A percentile compares a stretch with the other conserved stretches of the same genome.
Evolutionary conservation across 2,113 vertebrate species (phyloP).

Genomic region (Phodopus roborovskii): DNA sequence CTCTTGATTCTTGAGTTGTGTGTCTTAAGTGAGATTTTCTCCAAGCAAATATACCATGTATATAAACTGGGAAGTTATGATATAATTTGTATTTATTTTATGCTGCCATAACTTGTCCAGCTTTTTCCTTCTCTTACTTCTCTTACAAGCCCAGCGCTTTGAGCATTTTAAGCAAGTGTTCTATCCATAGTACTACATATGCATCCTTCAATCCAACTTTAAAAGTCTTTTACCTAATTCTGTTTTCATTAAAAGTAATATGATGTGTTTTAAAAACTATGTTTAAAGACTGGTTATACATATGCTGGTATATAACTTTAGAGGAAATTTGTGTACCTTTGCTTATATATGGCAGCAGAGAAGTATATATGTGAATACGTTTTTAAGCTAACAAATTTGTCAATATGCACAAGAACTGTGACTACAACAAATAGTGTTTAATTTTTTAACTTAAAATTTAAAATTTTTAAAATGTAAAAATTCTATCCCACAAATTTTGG

Average conservation of each 20-base stretch:
- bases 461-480: not conserved
- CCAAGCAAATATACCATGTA: not conserved
- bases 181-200: not conserved
- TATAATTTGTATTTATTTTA: not conserved
- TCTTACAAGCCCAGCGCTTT: not conserved
- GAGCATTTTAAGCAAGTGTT: not conserved
- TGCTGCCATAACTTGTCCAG: not conserved
- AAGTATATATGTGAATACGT: not conserved
- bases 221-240: not conserved
- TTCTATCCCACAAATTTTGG: not conserved
- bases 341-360: not conserved
- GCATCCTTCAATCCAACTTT: not conserved
- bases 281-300: not conserved
- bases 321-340: not conserved
- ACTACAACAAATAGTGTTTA: not conserved
- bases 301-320: not conserved
- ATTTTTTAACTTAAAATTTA: too few relatives aligned
- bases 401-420: not conserved
- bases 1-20: not conserved
- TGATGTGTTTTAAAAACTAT: not conserved
- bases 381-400: not conserved
- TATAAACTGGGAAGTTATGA: not conserved
- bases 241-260: not conserved
- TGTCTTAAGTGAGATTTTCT: not conserved
- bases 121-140: not conserved